Evolutionary conservation across 2,113 vertebrate species (phyloP), one percentile per base, ranked within the genome.

Genomic region (Orcinus orca): DNA sequence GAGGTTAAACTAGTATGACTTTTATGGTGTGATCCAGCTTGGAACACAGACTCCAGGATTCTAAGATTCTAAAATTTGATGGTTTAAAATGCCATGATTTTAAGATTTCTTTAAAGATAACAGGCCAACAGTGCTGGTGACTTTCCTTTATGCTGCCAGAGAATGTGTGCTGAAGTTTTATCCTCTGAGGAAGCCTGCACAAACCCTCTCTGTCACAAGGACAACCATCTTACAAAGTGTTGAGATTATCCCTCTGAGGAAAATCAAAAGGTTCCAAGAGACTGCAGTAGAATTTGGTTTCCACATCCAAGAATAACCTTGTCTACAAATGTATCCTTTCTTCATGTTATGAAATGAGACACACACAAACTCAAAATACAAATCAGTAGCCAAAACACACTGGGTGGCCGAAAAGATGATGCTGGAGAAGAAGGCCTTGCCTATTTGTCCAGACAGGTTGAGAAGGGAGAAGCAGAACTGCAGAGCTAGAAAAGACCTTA

Each of bases 221-320:
- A 87, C 90, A 91, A 74, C 20, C 63, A 65, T 26, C 79, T 74
- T 60, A 74, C 80, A 58, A 65, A 93, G 60, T 36, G 50, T n/a
- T 53, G 53, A 87, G 67, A 55, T 77, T 60, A 23, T 85, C 36
- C 33, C 73, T 95, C 80, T 85, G 53, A 95, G 79, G 53, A 96
- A 91, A 94, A 90, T 74, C 65, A 93, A 94, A 96, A 96, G 88
- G n/a, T 6, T 73, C 76, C 50, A 50, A 79, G 55, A 97, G 26
- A 82, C 44, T 79, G 70, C 84, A 60, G 44, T 33, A 88, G 77
- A 94, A 93, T 93, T 83, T 96, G 82, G 88, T 83, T 96, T 95
- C 88, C 38, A 87, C 36, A 93, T 80, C 91, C 93, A 97, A 95
- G 88, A 97, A 97, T 93, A 98, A 88, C 85, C 68, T 93, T 93